phyloP scores from a whole-genome alignment of 1,140 invertebrate genomes.

The Antheraea mylitta region DNA sequence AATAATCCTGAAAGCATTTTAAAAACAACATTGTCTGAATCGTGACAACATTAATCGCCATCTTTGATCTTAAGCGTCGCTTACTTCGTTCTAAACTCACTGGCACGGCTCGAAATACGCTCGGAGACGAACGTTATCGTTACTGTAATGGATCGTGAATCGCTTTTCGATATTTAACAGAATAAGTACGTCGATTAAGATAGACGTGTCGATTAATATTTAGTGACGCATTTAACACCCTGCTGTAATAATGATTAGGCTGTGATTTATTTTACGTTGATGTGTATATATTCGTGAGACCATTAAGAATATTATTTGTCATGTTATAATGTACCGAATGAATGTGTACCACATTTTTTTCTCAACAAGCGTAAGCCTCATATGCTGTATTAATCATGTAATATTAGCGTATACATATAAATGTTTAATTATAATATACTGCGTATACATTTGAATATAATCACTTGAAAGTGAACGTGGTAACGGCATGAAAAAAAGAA shows the following conservation, averaged over 20 bases:
- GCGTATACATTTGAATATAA: too few species aligned
- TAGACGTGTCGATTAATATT: slow-evolving; percentile 34
- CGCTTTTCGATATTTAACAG: slow-evolving; percentile 43
- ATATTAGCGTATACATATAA: too few species aligned
- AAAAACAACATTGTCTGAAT: background rate
- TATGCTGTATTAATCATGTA: too few species aligned
- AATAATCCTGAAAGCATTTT: background rate
- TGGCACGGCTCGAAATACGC: background rate
- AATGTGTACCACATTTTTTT: background rate
- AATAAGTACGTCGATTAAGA: slow-evolving; percentile 38
- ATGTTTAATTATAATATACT: too few species aligned
- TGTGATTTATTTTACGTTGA: slow-evolving; percentile 7
- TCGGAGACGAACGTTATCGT: slow-evolving; percentile 33
- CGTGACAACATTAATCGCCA: slow-evolving; percentile 1
- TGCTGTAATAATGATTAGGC: slow-evolving; percentile 8
- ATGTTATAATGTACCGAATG: background rate
- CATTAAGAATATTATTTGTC: slow-evolving; percentile 3
- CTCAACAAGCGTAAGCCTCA: too few species aligned
- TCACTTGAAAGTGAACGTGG: too few species aligned
- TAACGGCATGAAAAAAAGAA: too few species aligned
- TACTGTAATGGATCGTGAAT: slow-evolving; percentile 40
- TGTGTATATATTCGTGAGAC: background rate
- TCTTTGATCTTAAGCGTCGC: slow-evolving; percentile 6
- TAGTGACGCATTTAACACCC: slow-evolving; percentile 20
- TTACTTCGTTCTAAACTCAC: background rate